Percentiles rank a stretch among this genome's conserved stretches.
Evolutionary conservation across 1,140 invertebrate species (phyloP).

Genomic region (Pararge aegeria): DNA sequence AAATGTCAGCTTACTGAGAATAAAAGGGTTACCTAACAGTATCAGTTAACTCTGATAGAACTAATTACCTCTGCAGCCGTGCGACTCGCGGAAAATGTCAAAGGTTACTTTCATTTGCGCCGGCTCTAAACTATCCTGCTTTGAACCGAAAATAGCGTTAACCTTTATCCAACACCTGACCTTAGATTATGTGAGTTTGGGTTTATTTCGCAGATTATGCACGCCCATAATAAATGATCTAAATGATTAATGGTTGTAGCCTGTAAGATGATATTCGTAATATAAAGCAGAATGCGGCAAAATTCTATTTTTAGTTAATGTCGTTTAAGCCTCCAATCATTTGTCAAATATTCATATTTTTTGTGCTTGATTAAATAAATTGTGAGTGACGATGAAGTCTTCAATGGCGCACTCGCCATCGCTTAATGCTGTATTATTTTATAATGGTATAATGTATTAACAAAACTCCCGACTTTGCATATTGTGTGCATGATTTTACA

Average conservation of each 20-base stretch:
- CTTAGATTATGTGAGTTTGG: not conserved
- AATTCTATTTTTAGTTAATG: too few species aligned
- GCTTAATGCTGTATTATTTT: too few species aligned
- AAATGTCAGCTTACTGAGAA: not conserved
- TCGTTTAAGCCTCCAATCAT: too few species aligned
- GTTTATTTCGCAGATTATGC: not conserved
- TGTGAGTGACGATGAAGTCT: too few species aligned
- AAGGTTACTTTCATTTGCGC: not conserved
- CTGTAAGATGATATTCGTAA: not conserved
- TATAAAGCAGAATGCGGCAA: not conserved
- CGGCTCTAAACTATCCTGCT: not conserved
- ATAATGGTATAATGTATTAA: too few species aligned
- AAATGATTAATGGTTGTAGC: not conserved
- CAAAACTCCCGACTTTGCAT: too few species aligned
- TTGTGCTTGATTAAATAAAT: too few species aligned
- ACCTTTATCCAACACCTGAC: not conserved
- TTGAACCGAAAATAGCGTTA: not conserved
- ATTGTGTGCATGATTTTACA: too few species aligned
- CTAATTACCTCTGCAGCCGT: constrained; percentile 1
- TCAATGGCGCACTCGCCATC: too few species aligned
- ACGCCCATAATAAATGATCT: not conserved
- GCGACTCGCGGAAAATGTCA: too few species aligned
- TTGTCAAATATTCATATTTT: too few species aligned
- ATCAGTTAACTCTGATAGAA: not conserved
- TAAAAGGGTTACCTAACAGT: not conserved